Base-by-base conservation (phyloP, 1,140 invertebrate species). In the Pseudoatta argentina region DNA sequence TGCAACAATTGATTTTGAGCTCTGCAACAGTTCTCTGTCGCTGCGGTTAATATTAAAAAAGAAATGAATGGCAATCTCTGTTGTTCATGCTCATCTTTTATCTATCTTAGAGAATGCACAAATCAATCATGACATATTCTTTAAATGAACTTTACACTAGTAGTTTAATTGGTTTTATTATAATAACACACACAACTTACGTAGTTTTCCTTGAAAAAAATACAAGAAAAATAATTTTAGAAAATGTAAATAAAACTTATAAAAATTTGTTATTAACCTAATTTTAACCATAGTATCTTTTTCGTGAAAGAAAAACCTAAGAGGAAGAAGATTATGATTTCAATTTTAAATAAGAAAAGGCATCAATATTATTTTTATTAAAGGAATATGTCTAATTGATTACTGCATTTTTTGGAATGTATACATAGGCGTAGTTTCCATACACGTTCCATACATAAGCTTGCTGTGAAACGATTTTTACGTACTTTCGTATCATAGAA, bases 41-140 rank as follows among this genome's bases (percentile, higher is more conserved):
- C 21, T 55, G 8, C 48, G 44, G 53, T 86, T 81, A 63, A 79
- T 10, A 63, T 75, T 89, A 64, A 73, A 71, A 89, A 55, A 14
- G 14, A 44, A 79, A 79, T 67, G n/a, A 61, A 10, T 57, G 14
- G 12, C 63, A 63, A 63, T 75, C 44, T 76, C 39, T 51, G 63
- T 86, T 86, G 12, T 51, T 39, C 34, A 39, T 86, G 21, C 61
- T 6, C 61, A n/a, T 75, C 24, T 57, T 66, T 55, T 27, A 61
- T 34, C 34, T 69, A 24, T 86, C 18, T 75, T 55, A 34, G n/a
- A 88, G 86, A 82, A 69, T 75, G 48, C 44, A 24, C n/a, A 12
- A 12, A 59, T 81, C 30, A 14, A 0, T 66, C 64, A 7, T 30
- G 39, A 66, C 39, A 64, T 57, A 57, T 66, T 88, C 8, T 67